Evolutionary conservation across 2,113 vertebrate genomes (phyloP), one percentile per base, ranked within the genome.

Genomic region (Callithrix jacchus): DNA sequence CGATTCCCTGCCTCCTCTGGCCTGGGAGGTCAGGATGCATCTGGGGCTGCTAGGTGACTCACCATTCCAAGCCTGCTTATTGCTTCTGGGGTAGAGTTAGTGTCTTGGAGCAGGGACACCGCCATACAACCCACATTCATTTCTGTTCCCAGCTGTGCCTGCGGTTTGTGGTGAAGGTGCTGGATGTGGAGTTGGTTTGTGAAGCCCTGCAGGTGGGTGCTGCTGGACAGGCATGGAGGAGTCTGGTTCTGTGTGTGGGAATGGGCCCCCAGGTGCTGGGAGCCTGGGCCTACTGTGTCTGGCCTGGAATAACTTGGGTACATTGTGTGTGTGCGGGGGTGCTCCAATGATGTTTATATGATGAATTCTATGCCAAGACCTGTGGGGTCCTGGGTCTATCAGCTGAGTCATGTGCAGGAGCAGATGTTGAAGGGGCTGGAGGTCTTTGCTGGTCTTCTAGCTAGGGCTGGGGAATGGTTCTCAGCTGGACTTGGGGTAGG

Each of bases 151-250:
- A 99, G 99, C 97, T 99, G 64, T 99, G 99, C 1, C 87, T 98
- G 85, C 97, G 98, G 85, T 99, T 99, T 97, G 98, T 99, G 98
- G 97, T 97, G 91, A 98, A 98, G 56, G 98, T 98, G 0, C 96
- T 99, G 92, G 98, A 97, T 0, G 98, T 98, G 96, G 98, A 99
- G 37, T 97, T 98, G 91, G 99, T 98, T 95, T 99, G 99, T 0
- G 99, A 99, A 96, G 99, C 98, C 5, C 95, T 99, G 96, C 99
- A 99, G 99, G 99, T 99, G 86, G 97, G 98, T 93, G 8, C 3
- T 54, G 52, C 12, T 83, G 49, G 88, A 68, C 64, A 52, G 47
- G 52, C 56, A 40, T 35, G 82, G 37, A 94, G 27, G 79, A 74
- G 40, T 87, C 68, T 86, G 56, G 27, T 23, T 82, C 54, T 40